Evolutionary conservation across 2,888 invertebrate genomes (phyloP).

Genomic region (Sminthurides aquaticus): DNA sequence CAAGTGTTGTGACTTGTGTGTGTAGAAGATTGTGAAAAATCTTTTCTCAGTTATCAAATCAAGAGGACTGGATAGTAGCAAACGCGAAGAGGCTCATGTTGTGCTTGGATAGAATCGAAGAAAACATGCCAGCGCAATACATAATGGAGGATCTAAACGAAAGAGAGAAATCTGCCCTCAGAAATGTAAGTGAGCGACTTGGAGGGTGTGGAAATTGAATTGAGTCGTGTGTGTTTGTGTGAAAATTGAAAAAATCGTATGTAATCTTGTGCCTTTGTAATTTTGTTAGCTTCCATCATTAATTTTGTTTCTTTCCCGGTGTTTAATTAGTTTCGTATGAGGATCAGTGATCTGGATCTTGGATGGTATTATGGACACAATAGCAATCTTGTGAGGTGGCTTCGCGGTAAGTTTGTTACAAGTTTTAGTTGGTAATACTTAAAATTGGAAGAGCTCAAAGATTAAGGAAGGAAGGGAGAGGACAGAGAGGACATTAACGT

Average conservation of each 20-base stretch:
- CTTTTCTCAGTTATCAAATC: background rate
- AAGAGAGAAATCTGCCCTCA: background rate
- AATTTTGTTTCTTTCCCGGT: no score
- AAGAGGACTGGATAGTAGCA: background rate
- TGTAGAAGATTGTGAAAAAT: background rate
- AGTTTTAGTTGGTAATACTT: background rate
- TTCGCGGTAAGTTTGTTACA: constrained; percentile 20
- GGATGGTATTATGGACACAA: constrained; percentile 13
- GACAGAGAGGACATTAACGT: no score
- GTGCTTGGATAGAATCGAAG: background rate
- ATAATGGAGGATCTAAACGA: background rate
- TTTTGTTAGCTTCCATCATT: no score
- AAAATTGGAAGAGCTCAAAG: no score
- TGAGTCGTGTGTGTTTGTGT: no score
- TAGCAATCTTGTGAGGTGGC: constrained; percentile 24
- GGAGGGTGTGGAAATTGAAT: no score
- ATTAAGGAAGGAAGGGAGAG: background rate
- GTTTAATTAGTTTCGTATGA: constrained; percentile 25
- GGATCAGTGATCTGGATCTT: constrained; percentile 18
- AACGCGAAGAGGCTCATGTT: background rate
- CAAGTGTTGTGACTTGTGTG: background rate
- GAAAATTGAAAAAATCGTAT: no score
- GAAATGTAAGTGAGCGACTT: constrained; percentile 1
- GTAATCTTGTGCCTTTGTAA: no score
- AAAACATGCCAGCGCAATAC: background rate